Conservation (phyloP, 2,797 vertebrate genomes). For the Sphaeramia orbicularis region DNA sequence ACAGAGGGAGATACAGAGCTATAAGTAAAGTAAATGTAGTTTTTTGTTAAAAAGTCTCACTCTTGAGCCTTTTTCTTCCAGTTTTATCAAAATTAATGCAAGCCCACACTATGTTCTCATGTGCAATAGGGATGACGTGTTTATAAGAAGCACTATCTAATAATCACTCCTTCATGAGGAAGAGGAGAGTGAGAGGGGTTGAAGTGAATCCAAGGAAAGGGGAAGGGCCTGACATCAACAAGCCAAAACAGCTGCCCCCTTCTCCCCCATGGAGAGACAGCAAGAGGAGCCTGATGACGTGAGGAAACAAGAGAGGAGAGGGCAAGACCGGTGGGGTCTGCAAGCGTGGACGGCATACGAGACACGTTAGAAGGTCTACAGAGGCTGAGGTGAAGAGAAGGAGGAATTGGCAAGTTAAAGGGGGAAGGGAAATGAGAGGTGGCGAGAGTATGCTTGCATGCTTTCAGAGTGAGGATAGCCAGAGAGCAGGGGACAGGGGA, state of each 20-base stretch:
- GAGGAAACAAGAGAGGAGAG: conserved; percentile 39
- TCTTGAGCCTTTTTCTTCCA: not conserved
- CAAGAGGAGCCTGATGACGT: conserved; percentile 67
- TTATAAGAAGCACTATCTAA: conserved; percentile 71
- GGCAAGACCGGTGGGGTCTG: conserved; percentile 66
- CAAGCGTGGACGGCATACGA: conserved; percentile 36
- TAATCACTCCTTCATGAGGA: conserved; percentile 68
- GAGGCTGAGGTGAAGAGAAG: conserved; percentile 46
- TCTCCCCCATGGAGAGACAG: conserved; percentile 71
- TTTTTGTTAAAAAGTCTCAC: not conserved
- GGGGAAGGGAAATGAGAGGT: conserved; percentile 38
- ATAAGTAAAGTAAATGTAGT: not conserved
- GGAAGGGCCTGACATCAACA: conserved; percentile 83
- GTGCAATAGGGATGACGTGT: conserved; percentile 59
- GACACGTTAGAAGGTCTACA: conserved; percentile 53
- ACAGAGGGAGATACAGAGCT: not conserved
- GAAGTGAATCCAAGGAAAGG: conserved; percentile 74
- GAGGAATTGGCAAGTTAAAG: conserved; percentile 63
- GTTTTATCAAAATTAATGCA: conserved; percentile 8
- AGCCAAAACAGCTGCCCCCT: conserved; percentile 87
- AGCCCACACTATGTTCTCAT: conserved; percentile 33
- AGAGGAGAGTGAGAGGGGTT: conserved; percentile 62
- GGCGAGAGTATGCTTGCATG: conserved; percentile 50
- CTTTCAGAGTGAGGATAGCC: conserved; percentile 62
- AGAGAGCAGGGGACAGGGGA: conserved; percentile 47